Evolutionary conservation across 2,888 invertebrate genomes (phyloP).

Genomic region (Tuta absoluta): DNA sequence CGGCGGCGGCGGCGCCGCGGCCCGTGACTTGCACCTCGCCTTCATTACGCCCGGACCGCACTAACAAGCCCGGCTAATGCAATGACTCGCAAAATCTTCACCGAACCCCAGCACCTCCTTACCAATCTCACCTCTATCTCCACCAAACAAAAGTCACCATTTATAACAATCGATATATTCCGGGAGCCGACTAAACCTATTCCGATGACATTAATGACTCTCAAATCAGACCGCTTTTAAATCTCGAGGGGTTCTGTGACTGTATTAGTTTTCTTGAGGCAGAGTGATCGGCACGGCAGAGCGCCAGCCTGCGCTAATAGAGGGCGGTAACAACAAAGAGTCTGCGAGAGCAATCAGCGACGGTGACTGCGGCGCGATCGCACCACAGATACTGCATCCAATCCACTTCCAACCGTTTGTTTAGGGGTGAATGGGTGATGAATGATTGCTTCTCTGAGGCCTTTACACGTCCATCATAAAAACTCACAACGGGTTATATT

Average conservation of each 20-base stretch:
- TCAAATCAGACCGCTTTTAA: constrained; percentile 62
- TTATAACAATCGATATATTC: constrained; percentile 41
- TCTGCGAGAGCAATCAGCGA: constrained; percentile 60
- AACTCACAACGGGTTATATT: constrained; percentile 24
- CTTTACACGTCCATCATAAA: constrained; percentile 29
- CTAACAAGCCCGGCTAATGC: constrained; percentile 80
- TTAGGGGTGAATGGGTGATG: constrained; percentile 45
- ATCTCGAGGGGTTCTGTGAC: constrained; percentile 54
- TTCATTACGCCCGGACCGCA: constrained; percentile 68
- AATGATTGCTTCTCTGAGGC: constrained; percentile 29
- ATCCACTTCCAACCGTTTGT: constrained; percentile 45
- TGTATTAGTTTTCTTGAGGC: constrained; percentile 61
- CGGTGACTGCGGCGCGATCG: constrained; percentile 57
- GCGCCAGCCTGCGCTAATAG: constrained; percentile 52
- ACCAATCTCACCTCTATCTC: constrained; percentile 36
- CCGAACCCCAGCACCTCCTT: constrained; percentile 36
- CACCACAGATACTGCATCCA: constrained; percentile 44
- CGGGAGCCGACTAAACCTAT: constrained; percentile 69
- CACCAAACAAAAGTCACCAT: constrained; percentile 43
- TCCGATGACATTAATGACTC: constrained; percentile 77
- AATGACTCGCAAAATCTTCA: constrained; percentile 74
- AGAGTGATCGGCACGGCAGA: constrained; percentile 45
- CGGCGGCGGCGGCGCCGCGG: constrained; percentile 68
- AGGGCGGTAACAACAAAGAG: constrained; percentile 69
- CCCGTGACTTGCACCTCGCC: constrained; percentile 74